phyloP scores from a whole-genome alignment of 1,140 invertebrate species.

The Achroia grisella region DNA sequence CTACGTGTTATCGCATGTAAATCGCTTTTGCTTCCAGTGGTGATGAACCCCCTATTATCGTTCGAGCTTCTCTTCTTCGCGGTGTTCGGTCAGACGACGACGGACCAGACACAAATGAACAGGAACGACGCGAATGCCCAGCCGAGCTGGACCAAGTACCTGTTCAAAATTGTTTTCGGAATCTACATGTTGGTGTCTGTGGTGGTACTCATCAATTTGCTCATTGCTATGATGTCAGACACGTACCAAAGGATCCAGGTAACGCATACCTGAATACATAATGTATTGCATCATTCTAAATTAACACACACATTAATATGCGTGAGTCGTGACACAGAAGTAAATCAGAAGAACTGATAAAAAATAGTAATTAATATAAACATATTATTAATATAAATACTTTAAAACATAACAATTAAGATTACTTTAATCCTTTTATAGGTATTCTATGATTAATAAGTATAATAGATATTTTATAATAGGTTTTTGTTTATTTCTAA shows the following conservation, averaged over 20 bases:
- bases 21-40: slow-evolving; percentile 83
- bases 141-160: slow-evolving; percentile 83
- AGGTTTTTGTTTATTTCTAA: no score
- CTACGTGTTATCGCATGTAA: slow-evolving; percentile 40
- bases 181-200: slow-evolving; percentile 99
- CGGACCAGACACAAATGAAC: slow-evolving; percentile 83
- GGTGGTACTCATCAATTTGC: slow-evolving; percentile 98
- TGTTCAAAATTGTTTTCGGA: slow-evolving; percentile 89
- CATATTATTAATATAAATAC: no score
- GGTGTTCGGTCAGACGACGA: slow-evolving; percentile 97
- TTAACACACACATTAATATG: background rate
- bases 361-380: no score
- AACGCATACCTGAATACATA: slow-evolving; percentile 23
- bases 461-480: no score
- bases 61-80: slow-evolving; percentile 99
- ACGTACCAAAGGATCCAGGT: slow-evolving; percentile 99
- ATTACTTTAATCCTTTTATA: no score
- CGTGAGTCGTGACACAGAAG: no score
- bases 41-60: slow-evolving; percentile 90
- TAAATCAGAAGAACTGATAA: no score
- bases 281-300: slow-evolving; percentile 4
- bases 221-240: slow-evolving; percentile 99
- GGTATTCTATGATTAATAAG: no score
- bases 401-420: no score
- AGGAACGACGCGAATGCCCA: slow-evolving; percentile 74